Evolutionary conservation across 1,140 invertebrate species (phyloP).

Genomic region (Drosophila ficusphila): DNA sequence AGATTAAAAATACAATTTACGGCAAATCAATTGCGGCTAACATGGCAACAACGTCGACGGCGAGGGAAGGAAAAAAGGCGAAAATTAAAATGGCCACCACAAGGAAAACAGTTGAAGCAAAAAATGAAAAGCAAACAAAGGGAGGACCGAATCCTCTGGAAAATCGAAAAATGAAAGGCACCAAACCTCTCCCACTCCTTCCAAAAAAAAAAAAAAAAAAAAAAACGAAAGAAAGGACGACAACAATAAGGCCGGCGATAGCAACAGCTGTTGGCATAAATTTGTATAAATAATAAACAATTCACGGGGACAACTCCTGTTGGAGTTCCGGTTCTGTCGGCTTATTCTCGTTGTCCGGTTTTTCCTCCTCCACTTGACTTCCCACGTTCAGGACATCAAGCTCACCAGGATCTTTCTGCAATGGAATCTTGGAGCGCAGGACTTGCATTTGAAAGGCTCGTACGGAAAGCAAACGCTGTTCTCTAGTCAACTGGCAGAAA

Average conservation of each 20-base stretch:
- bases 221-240: slow-evolving; percentile 24
- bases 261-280: slow-evolving; percentile 75
- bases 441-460: slow-evolving; percentile 36
- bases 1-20: slow-evolving; percentile 82
- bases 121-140: slow-evolving; percentile 76
- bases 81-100: slow-evolving; percentile 65
- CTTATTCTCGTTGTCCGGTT: not conserved
- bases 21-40: slow-evolving; percentile 77
- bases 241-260: slow-evolving; percentile 30
- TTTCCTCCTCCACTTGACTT: not conserved
- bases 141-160: slow-evolving; percentile 12
- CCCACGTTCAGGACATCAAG: no score
- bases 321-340: not conserved
- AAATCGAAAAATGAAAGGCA: slow-evolving; percentile 23
- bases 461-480: slow-evolving; percentile 34
- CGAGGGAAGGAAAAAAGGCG: slow-evolving; percentile 35
- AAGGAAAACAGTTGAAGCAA: slow-evolving; percentile 62
- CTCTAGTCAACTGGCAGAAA: slow-evolving; percentile 29
- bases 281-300: slow-evolving; percentile 76
- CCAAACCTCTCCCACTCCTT: not conserved
- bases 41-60: slow-evolving; percentile 49
- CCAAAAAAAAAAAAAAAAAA: no score
- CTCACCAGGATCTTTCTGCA: not conserved
- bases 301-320: slow-evolving; percentile 44
- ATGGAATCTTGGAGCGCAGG: not conserved